Evolutionary conservation across 2,888 invertebrate genomes (phyloP).

Genomic region (Euplexia lucipara): DNA sequence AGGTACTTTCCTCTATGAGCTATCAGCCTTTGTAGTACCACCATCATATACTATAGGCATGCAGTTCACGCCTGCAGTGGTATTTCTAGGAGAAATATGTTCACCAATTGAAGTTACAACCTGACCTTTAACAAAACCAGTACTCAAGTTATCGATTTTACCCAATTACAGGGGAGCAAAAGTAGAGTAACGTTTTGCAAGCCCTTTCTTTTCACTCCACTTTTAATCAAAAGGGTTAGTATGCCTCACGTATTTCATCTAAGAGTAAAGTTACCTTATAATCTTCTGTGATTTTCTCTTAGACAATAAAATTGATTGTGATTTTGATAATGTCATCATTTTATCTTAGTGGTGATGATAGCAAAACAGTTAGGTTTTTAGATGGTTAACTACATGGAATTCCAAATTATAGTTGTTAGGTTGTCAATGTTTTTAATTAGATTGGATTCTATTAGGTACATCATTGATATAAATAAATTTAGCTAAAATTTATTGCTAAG

Average conservation of each 20-base stretch:
- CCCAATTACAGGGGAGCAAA: conserved; percentile 31
- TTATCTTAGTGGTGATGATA: not conserved
- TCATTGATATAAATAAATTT: too few species aligned
- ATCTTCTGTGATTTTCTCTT: conserved; percentile 8
- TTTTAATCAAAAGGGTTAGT: conserved; percentile 25
- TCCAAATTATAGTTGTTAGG: too few species aligned
- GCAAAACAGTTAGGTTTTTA: conserved; percentile 10
- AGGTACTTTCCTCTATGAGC: too few species aligned
- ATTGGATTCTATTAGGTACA: too few species aligned
- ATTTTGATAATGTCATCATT: conserved; percentile 18
- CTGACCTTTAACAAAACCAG: conserved; percentile 25
- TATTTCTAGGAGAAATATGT: not conserved
- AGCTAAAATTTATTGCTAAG: too few species aligned
- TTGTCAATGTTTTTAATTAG: too few species aligned
- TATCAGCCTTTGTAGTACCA: too few species aligned
- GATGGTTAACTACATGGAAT: too few species aligned
- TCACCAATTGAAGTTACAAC: not conserved
- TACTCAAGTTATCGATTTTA: conserved; percentile 12
- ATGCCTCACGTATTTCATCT: conserved; percentile 8
- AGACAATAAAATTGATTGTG: conserved; percentile 41
- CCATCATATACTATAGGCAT: too few species aligned
- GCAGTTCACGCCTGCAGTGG: too few species aligned
- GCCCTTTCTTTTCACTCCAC: conserved; percentile 7
- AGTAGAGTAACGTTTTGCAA: not conserved
- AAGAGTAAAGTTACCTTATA: not conserved